Base-by-base conservation (phyloP, 2,797 vertebrate species). In the Sphenodon punctatus region DNA sequence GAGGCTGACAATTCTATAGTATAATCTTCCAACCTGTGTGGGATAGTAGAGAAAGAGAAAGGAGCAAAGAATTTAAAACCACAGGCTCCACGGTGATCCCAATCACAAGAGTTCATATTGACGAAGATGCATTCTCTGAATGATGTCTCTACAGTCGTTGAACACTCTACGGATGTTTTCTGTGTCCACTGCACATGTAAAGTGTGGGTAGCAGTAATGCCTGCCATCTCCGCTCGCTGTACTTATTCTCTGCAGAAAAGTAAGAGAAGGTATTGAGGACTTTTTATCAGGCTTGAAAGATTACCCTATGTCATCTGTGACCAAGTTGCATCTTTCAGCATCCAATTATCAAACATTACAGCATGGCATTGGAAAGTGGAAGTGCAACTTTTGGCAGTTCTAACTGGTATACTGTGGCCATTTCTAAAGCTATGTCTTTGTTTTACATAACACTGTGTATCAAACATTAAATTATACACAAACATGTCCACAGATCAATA, bases 111-210 rank as follows among this genome's bases (percentile, higher is more conserved):
- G 98, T 95, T 99, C 98, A 15, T 99, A 99, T 95, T 99, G 98
- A 69, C 98, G 97, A 86, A 99, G 97, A 77, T 99, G 98, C 98
- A 99, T 99, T 68, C 98, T 95, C 90, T 99, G 98, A 87, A 99
- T 99, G 96, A 99, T 99, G 95, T 99, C 98, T 12, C 98, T 97
- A 80, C 98, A 99, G 96, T 99, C 98, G 67, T 98, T 98, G 96
- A 99, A 99, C 84, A 99, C 98, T 12, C 98, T 95, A 51, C 98
- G 98, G 87, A 99, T 99, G 76, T 99, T 99, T 91, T 99, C 98
- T 0, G 98, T 99, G 97, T 99, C 98, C 84, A 99, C 93, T 0
- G 98, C 98, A 9, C 98, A 99, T 0, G 98, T 99, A 90, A 99
- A 99, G 94, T 99, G 98, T 3, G 98, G 98, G 92, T 99, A 99